A percentile compares a stretch with the other conserved stretches of the same genome.
These are phyloP conservation scores for Heterodera filipjevi DNA, from an alignment of 2,888 invertebrate genomes.

Conservation along the genomic window DNA sequence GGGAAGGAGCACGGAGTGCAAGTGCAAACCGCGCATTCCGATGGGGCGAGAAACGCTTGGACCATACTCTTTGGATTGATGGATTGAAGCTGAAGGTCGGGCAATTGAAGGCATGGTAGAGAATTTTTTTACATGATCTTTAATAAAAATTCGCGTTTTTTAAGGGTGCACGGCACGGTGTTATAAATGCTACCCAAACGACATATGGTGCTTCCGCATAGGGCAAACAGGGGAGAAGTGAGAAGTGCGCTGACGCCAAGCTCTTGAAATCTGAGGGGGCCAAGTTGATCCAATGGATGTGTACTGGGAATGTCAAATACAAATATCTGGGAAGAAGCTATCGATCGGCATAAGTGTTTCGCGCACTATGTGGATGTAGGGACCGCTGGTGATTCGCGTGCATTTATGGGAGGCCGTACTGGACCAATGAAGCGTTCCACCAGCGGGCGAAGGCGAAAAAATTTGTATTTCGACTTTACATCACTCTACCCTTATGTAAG, in stretches of 20 bases:
- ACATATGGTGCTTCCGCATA: not conserved
- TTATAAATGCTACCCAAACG: not conserved
- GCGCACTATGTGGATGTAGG: conserved; percentile 4
- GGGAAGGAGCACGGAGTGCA: not conserved
- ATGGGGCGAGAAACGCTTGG: conserved; percentile 13
- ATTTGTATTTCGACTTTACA: conserved; percentile 16
- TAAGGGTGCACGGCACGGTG: not conserved
- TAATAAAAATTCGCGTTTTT: not conserved
- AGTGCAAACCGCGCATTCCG: conserved; percentile 14
- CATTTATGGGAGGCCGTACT: conserved; percentile 14
- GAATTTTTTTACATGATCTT: no score
- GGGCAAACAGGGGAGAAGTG: conserved; percentile 4
- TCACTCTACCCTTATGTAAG: conserved; percentile 34
- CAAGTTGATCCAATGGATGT: not conserved
- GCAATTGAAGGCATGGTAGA: conserved; percentile 4
- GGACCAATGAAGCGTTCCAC: not conserved
- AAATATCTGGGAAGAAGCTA: not conserved
- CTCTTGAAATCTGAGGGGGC: not conserved
- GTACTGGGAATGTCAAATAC: not conserved
- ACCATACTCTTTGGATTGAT: conserved; percentile 9
- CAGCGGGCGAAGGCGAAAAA: not conserved
- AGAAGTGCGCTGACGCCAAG: not conserved
- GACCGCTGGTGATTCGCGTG: not conserved
- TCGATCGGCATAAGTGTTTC: not conserved
- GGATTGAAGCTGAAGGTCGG: not conserved